Conservation (phyloP, 92 coral and sea anemone genomes). For the Zoanthus gigantus region DNA sequence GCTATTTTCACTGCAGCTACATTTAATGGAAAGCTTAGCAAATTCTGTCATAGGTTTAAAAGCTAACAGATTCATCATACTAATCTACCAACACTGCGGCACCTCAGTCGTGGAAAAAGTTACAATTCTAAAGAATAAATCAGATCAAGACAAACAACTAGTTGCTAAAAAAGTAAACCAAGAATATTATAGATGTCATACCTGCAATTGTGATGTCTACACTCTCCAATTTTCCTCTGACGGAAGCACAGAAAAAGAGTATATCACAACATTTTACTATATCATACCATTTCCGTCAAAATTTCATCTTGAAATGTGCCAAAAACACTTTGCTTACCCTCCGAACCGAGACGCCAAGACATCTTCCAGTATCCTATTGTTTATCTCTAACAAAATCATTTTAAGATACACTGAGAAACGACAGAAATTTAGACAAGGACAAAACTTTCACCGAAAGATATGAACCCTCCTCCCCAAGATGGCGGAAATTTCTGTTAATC, state of each 20-base stretch:
- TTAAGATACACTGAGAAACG: conserved; percentile 38
- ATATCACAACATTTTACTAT: background rate
- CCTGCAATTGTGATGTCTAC: conserved; percentile 97
- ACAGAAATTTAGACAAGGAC: conserved; percentile 8
- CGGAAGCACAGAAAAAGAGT: conserved; percentile 24
- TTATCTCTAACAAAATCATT: conserved; percentile 95
- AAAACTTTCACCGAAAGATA: conserved; percentile 49
- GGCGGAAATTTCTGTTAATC: conserved; percentile 76
- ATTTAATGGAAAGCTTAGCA: too few species aligned
- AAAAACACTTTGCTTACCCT: conserved; percentile 69
- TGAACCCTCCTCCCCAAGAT: conserved; percentile 61
- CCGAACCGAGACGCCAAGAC: conserved; percentile 79
- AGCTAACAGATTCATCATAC: too few species aligned
- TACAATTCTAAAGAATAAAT: background rate
- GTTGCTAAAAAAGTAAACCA: background rate
- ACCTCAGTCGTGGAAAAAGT: background rate
- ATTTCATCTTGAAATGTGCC: background rate
- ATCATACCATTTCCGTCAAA: background rate
- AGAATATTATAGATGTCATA: conserved; percentile 45
- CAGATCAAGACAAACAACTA: background rate
- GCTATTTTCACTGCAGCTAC: too few species aligned
- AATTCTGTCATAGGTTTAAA: too few species aligned
- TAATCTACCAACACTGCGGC: background rate
- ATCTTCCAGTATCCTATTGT: conserved; percentile 91
- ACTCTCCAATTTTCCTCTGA: conserved; percentile 95